Conservation (phyloP, 2,888 invertebrate genomes). For the Holacanthella duospinosa region DNA sequence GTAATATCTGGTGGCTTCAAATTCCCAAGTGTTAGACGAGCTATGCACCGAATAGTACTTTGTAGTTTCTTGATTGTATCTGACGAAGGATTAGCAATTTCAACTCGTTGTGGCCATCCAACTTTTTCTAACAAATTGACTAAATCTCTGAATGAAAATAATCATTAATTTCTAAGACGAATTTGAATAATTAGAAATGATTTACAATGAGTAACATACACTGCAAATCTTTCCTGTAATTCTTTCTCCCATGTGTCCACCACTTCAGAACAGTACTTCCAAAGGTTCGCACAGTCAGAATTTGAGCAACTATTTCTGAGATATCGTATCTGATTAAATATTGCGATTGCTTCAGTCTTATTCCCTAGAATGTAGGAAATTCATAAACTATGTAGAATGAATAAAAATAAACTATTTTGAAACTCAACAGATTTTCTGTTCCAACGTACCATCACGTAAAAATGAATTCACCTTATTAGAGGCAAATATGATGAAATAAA, state of each 20-base stretch:
- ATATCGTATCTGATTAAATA: slow-evolving; percentile 20
- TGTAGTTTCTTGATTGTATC: slow-evolving; percentile 26
- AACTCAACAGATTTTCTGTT: neutral
- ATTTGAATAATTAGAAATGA: neutral
- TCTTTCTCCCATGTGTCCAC: slow-evolving; percentile 26
- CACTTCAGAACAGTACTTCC: slow-evolving; percentile 20
- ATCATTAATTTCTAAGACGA: too few species aligned
- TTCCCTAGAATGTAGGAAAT: neutral
- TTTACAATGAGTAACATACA: slow-evolving; percentile 13
- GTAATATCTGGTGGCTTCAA: slow-evolving; percentile 8
- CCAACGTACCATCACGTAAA: neutral
- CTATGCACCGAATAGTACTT: slow-evolving; percentile 21
- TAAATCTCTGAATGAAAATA: slow-evolving; percentile 23
- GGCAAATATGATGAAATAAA: neutral
- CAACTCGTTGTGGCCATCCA: slow-evolving; percentile 31
- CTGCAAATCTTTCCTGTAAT: slow-evolving; percentile 22
- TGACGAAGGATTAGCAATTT: neutral
- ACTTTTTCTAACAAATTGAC: slow-evolving; percentile 28
- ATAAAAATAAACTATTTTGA: too few species aligned
- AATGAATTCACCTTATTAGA: neutral
- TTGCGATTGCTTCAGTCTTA: slow-evolving; percentile 19
- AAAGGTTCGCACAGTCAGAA: slow-evolving; percentile 23
- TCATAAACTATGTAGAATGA: neutral
- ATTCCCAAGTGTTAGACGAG: slow-evolving; percentile 19
- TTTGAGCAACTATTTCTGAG: too few species aligned